phyloP scores from a whole-genome alignment of 2,113 vertebrate genomes.

The Psettodes erumei region DNA sequence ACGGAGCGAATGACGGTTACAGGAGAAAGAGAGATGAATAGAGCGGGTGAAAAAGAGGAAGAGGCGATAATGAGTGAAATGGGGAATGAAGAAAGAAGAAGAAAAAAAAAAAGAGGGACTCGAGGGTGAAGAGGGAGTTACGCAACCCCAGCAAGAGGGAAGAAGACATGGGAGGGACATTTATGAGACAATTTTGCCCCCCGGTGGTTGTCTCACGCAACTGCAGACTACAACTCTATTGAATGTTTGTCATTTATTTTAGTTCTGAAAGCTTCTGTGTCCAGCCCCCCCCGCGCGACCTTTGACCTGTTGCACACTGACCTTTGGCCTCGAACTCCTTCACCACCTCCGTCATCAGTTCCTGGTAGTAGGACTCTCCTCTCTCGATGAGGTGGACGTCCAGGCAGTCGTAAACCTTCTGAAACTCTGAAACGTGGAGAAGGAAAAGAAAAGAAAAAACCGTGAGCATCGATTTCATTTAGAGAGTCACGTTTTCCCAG shows the following conservation, averaged over 20 bases:
- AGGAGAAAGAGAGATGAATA: background rate
- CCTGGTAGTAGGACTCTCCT: conserved; percentile 95
- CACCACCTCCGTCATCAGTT: conserved; percentile 89
- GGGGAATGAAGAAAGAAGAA: background rate
- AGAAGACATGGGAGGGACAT: background rate
- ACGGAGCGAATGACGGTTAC: background rate
- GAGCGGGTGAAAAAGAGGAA: background rate
- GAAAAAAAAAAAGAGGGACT: background rate
- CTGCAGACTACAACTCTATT: background rate
- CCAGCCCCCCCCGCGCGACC: too few relatives aligned
- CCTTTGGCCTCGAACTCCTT: conserved; percentile 85
- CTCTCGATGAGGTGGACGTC: conserved; percentile 88
- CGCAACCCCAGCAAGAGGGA: accelerated
- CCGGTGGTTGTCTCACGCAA: conserved; percentile 36
- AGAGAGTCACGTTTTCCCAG: too few relatives aligned
- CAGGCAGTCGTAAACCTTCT: conserved; percentile 92
- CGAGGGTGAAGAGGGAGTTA: background rate
- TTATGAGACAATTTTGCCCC: conserved; percentile 54
- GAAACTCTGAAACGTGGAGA: conserved; percentile 95
- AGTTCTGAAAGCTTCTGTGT: too few relatives aligned
- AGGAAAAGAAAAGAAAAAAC: too few relatives aligned
- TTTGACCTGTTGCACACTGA: conserved; percentile 18
- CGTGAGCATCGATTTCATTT: too few relatives aligned
- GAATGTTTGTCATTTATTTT: background rate
- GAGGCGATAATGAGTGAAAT: background rate